Percentiles rank a stretch among this genome's conserved stretches.
These are phyloP conservation scores for Daphoenositta chrysoptera DNA, from an alignment of 2,113 vertebrate species.

Conservation along the genomic window DNA sequence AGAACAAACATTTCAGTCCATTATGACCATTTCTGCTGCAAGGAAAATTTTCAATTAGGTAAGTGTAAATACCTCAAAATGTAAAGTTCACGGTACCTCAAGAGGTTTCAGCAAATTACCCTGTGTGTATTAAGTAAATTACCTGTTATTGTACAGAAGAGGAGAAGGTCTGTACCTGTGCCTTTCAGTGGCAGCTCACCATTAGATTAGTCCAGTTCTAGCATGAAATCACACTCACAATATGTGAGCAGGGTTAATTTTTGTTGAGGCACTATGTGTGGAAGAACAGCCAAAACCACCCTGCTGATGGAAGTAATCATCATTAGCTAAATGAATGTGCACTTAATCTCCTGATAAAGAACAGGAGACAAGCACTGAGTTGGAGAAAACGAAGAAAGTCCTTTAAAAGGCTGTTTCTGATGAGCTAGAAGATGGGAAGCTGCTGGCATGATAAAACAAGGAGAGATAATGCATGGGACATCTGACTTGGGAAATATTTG, in stretches of 20 bases:
- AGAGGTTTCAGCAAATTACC: slow-evolving; percentile 15
- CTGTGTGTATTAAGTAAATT: neutral
- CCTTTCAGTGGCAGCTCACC: neutral
- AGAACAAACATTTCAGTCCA: neutral
- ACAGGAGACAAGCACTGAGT: neutral
- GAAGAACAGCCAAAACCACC: neutral
- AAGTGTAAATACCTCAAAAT: neutral
- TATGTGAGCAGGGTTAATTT: neutral
- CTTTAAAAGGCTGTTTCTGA: neutral
- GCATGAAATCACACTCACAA: neutral
- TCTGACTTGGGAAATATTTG: neutral
- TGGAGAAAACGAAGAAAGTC: neutral
- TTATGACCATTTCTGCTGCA: neutral
- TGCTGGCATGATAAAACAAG: neutral
- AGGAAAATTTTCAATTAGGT: neutral
- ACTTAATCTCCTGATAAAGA: neutral
- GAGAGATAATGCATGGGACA: neutral
- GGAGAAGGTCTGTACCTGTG: neutral
- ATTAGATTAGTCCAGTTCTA: neutral
- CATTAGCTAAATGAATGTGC: neutral
- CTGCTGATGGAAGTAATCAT: neutral
- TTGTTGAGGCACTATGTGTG: neutral
- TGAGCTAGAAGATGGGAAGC: neutral
- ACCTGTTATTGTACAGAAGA: neutral
- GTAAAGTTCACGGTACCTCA: neutral